Conservation (phyloP, 1,140 invertebrate genomes). For the Chymomyza costata region DNA sequence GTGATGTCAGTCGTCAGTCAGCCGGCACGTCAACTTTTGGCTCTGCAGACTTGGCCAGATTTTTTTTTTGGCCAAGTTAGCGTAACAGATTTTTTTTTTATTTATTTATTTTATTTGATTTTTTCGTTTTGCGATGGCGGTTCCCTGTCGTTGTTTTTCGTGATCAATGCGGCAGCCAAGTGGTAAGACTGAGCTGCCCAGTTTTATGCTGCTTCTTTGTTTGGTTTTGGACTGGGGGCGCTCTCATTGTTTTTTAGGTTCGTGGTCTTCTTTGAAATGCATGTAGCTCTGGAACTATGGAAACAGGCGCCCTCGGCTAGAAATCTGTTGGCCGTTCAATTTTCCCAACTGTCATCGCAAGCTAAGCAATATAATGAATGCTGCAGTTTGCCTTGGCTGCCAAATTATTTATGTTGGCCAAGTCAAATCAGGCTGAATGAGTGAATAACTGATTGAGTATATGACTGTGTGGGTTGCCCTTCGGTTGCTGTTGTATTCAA, state of each 20-base stretch:
- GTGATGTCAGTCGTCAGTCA: constrained; percentile 52
- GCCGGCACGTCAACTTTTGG: not conserved
- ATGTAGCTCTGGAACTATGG: not conserved
- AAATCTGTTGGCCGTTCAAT: constrained; percentile 2
- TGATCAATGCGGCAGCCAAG: constrained; percentile 56
- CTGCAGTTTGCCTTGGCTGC: not conserved
- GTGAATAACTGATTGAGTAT: too few relatives aligned
- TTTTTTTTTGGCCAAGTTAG: too few relatives aligned
- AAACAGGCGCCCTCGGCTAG: constrained; percentile 8
- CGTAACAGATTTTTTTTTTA: too few relatives aligned
- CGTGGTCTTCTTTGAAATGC: constrained; percentile 13
- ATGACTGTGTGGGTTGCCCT: not conserved
- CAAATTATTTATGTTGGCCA: constrained; percentile 1
- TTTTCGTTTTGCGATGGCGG: too few relatives aligned
- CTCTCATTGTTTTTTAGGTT: constrained; percentile 12
- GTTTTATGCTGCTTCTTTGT: constrained; percentile 31
- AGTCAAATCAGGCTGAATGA: too few relatives aligned
- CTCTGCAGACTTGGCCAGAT: too few relatives aligned
- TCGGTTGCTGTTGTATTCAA: not conserved
- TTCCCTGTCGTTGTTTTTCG: constrained; percentile 31
- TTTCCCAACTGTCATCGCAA: constrained; percentile 1
- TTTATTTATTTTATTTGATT: constrained; percentile 1
- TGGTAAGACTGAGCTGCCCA: too few relatives aligned
- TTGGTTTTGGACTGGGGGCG: not conserved
- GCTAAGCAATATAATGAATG: not conserved